Evolutionary conservation across 2,888 invertebrate species (phyloP).

Genomic region (Cephus rjabovi): DNA sequence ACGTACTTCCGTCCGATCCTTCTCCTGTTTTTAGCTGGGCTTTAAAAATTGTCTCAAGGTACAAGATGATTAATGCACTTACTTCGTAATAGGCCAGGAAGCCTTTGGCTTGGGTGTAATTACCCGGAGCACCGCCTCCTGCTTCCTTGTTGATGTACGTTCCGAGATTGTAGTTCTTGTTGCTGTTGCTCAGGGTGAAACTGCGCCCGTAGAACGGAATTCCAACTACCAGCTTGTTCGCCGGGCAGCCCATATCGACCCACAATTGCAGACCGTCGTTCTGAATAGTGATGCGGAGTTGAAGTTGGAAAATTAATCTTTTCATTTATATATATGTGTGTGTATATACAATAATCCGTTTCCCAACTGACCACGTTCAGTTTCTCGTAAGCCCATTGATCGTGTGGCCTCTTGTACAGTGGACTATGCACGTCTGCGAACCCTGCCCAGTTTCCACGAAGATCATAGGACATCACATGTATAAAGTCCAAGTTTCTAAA

Average conservation of each 20-base stretch:
- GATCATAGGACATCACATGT: conserved; percentile 88
- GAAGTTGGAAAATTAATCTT: not conserved
- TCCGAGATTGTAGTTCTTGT: conserved; percentile 84
- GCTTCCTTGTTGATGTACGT: conserved; percentile 93
- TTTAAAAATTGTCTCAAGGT: not conserved
- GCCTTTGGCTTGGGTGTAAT: conserved; percentile 87
- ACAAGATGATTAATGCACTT: conserved; percentile 29
- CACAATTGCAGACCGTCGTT: conserved; percentile 88
- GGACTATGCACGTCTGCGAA: conserved; percentile 92
- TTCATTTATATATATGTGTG: not conserved
- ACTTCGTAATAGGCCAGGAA: conserved; percentile 90
- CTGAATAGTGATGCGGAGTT: conserved; percentile 63
- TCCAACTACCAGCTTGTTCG: conserved; percentile 88
- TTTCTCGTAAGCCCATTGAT: conserved; percentile 90
- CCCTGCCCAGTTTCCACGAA: conserved; percentile 91
- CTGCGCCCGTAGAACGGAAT: conserved; percentile 91
- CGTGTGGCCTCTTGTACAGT: conserved; percentile 85
- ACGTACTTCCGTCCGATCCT: not conserved
- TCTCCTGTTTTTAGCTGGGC: not conserved
- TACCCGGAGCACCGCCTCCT: conserved; percentile 87
- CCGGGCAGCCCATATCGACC: conserved; percentile 90
- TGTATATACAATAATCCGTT: not conserved
- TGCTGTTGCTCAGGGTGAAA: conserved; percentile 84
- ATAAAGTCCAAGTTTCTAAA: conserved; percentile 81
- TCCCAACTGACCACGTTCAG: conserved; percentile 82